Conservation (phyloP, 2,888 invertebrate species). For the Sacculina carcini region DNA sequence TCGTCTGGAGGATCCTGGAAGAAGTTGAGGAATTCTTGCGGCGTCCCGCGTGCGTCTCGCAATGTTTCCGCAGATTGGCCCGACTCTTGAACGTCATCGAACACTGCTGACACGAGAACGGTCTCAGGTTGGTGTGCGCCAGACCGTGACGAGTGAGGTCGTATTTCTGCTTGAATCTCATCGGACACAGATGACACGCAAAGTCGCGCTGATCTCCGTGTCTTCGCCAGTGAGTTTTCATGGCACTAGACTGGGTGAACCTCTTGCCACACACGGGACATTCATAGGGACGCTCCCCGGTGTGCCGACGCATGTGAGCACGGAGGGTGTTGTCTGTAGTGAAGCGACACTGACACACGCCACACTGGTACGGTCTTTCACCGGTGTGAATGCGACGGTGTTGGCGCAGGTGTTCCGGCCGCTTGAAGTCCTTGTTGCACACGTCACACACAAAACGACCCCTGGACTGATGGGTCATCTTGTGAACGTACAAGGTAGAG, state of each 20-base stretch:
- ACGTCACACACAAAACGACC: not conserved
- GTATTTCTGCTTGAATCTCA: not conserved
- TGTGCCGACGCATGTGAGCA: not conserved
- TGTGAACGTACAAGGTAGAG: not conserved
- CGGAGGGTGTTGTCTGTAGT: slow-evolving; percentile 1
- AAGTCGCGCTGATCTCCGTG: not conserved
- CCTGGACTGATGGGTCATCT: not conserved
- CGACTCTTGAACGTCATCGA: not conserved
- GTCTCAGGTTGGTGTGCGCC: not conserved
- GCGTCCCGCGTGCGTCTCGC: not conserved
- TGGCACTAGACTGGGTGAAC: not conserved
- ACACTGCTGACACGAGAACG: not conserved
- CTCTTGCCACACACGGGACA: not conserved
- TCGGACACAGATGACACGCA: not conserved
- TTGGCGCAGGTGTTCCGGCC: not conserved
- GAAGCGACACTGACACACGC: not conserved
- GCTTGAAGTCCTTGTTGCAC: not conserved
- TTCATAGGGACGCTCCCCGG: not conserved
- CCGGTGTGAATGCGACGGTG: not conserved
- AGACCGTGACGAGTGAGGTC: not conserved
- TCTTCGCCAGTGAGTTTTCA: not conserved
- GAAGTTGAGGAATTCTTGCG: too few relatives aligned
- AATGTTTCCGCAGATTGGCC: not conserved
- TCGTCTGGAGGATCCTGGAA: too few relatives aligned
- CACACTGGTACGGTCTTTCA: not conserved